A percentile compares a stretch with the other conserved stretches of the same genome.
Conservation (phyloP, 2,797 vertebrate species). For the Pithecia hirsuta region DNA sequence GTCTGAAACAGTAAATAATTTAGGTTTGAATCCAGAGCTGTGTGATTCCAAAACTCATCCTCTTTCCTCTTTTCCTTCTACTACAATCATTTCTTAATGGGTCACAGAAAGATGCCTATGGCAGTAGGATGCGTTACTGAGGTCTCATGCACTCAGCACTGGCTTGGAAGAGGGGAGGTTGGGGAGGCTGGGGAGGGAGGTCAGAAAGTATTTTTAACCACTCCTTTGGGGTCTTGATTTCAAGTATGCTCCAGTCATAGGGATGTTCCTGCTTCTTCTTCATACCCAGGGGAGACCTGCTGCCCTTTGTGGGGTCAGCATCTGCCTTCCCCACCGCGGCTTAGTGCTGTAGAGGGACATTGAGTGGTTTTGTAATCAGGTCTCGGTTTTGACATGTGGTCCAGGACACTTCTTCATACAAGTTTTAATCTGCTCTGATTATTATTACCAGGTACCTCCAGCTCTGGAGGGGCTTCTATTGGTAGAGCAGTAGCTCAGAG, state of each 20-base stretch:
- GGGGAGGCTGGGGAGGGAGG: background rate
- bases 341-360: background rate
- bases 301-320: background rate
- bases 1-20: background rate
- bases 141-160: background rate
- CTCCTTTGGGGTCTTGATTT: background rate
- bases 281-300: background rate
- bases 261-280: background rate
- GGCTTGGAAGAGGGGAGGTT: background rate
- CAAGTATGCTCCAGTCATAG: background rate
- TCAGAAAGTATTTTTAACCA: background rate
- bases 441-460: background rate
- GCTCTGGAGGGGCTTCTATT: background rate
- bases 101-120: background rate
- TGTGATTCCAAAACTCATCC: background rate
- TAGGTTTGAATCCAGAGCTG: background rate
- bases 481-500: background rate
- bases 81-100: background rate
- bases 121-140: background rate
- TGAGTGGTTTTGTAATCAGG: background rate
- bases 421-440: background rate
- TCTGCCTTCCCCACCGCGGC: background rate
- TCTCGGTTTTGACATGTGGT: background rate
- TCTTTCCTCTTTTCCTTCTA: background rate
- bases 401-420: background rate